Evolutionary conservation across 2,797 vertebrate species (phyloP), one percentile per base, ranked within the genome.

Genomic region (Chaetophractus vellerosus): DNA sequence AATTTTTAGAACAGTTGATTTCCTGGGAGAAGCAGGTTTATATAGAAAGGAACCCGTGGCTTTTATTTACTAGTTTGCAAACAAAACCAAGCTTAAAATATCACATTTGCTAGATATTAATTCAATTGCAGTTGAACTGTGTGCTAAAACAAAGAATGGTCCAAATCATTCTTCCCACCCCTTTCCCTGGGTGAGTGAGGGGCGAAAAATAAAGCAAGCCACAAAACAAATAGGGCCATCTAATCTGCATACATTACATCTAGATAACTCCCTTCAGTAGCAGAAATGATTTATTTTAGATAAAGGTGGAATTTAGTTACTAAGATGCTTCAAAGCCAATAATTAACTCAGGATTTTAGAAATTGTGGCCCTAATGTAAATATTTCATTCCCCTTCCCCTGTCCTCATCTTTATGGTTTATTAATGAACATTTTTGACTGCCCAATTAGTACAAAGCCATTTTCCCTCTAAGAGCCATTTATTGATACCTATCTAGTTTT

Each of bases 21-120:
- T 89, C 63, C 66, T 91, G 15, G 9, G 12, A 72, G 48, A 81
- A 66, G 9, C 1, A 31, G 36, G 48, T 80, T 96, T 86, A 48
- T 45, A 52, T 19, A 83, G 79, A 95, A 89, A 95, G 26, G 11
- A 79, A 88, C 12, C 36, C 71, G 15, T 66, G 52, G 9, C 38
- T 81, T 66, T 71, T 79, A 93, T 74, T 74, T 92, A 64, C 38
- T 28, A 11, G 55, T 93, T 90, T 61, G 18, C 71, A 76, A 69
- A 48, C 31, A 92, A 83, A 89, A 78, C 57, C 61, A 24, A 76
- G 10, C 10, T 57, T 61, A 33, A 88, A 89, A 72, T 57, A 90
- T 45, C 10, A 68, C n/a, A 41, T 75, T 90, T 87, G 31, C 31
- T 89, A 61, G 50, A 66, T 61, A 89, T 11, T 63, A 91, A 93